A percentile compares a stretch with the other conserved stretches of the same genome.
phyloP scores from a whole-genome alignment of 1,140 invertebrate species.

The Neodiprion virginianus region DNA sequence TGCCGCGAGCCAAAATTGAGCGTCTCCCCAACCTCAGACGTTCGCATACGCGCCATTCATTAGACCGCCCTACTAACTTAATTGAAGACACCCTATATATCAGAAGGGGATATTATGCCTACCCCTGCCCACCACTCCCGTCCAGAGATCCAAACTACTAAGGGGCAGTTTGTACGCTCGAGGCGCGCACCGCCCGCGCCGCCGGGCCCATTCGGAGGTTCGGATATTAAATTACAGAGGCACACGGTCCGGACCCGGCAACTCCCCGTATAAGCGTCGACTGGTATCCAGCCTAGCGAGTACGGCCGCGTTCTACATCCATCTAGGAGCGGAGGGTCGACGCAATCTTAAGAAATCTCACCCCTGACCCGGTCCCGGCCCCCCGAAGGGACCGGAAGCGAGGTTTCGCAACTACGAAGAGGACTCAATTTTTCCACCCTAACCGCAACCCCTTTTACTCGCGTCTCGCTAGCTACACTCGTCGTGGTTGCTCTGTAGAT shows the following conservation, averaged over 20 bases:
- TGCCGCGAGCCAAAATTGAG: not conserved
- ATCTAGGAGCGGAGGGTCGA: not conserved
- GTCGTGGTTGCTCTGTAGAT: not conserved
- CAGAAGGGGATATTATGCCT: not conserved
- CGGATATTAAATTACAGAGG: not conserved
- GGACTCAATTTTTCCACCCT: no score
- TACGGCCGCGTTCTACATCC: no score
- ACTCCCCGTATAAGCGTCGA: no score
- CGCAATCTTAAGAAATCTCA: not conserved
- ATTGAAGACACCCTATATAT: slow-evolving; percentile 5
- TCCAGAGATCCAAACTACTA: not conserved
- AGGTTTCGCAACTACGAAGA: not conserved
- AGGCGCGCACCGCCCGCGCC: not conserved
- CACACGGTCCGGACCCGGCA: not conserved
- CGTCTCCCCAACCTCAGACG: not conserved
- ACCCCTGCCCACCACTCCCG: not conserved
- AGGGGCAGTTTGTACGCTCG: not conserved
- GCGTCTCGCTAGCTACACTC: not conserved
- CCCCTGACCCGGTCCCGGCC: not conserved
- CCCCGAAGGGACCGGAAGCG: not conserved
- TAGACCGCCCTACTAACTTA: not conserved
- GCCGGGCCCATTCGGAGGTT: slow-evolving; percentile 1
- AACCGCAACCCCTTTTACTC: no score
- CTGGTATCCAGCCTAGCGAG: no score
- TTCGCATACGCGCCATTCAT: slow-evolving; percentile 1